phyloP scores from a whole-genome alignment of 2,113 vertebrate genomes.

The Verasper variegatus region DNA sequence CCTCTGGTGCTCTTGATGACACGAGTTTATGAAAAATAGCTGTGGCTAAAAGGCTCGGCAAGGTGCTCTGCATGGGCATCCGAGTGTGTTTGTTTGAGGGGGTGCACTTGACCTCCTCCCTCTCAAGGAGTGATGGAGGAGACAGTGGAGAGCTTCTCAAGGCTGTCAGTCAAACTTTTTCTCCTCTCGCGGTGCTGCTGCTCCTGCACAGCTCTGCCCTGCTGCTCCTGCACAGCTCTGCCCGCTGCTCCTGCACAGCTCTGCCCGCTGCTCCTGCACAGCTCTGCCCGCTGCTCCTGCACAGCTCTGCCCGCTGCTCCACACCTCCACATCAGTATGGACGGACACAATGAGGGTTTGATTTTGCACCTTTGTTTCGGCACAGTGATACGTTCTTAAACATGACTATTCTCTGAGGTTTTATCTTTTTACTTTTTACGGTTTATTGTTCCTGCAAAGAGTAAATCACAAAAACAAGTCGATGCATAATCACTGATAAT shows the following conservation, averaged over 20 bases:
- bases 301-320: too few relatives aligned
- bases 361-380: constrained; percentile 34
- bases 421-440: too few relatives aligned
- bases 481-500: too few relatives aligned
- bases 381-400: neutral
- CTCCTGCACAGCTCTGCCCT: neutral
- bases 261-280: too few relatives aligned
- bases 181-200: constrained; percentile 4
- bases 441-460: too few relatives aligned
- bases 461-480: too few relatives aligned
- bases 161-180: constrained; percentile 73
- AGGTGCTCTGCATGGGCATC: constrained; percentile 82
- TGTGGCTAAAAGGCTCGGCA: constrained; percentile 72
- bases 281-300: too few relatives aligned
- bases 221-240: too few relatives aligned
- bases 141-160: constrained; percentile 79
- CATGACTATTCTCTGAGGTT: too few relatives aligned
- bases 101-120: constrained; percentile 83
- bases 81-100: constrained; percentile 77
- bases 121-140: constrained; percentile 77
- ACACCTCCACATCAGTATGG: neutral
- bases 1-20: constrained; percentile 61
- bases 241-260: too few relatives aligned
- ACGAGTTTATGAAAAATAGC: constrained; percentile 72
- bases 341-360: constrained; percentile 22